Percentiles rank a stretch among this genome's conserved stretches.
phyloP scores from a whole-genome alignment of 2,888 invertebrate genomes.

The Limnephilus auricula region DNA sequence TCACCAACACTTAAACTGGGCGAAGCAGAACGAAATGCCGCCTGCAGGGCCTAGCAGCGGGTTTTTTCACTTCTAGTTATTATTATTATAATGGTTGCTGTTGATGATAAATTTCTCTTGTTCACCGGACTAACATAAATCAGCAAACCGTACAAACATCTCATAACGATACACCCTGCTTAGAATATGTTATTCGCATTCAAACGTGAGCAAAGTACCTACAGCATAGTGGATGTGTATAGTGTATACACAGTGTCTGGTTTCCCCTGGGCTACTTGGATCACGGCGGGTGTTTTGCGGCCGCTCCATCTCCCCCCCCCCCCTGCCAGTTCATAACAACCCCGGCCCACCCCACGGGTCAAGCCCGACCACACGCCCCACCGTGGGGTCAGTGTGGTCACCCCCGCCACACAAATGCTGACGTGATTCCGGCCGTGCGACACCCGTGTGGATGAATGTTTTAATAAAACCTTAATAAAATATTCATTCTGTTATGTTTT shows the following conservation, averaged over 20 bases:
- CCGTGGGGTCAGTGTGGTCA: conserved; percentile 28
- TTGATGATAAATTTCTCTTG: not conserved
- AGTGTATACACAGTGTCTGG: not conserved
- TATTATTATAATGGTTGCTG: not conserved
- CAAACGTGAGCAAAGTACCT: not conserved
- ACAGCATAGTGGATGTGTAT: not conserved
- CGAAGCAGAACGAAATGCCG: too few species aligned
- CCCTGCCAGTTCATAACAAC: conserved; percentile 12
- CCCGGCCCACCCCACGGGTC: conserved; percentile 19
- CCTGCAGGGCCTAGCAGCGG: too few species aligned
- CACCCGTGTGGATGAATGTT: not conserved
- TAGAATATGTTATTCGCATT: not conserved
- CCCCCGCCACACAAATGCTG: conserved; percentile 26
- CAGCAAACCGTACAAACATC: not conserved
- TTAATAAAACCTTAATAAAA: not conserved
- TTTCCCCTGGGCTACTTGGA: conserved; percentile 4
- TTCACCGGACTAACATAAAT: not conserved
- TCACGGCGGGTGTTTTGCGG: conserved; percentile 45
- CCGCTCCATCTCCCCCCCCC: not conserved
- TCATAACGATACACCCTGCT: not conserved
- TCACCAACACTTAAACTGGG: too few species aligned
- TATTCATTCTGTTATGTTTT: not conserved
- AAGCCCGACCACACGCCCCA: conserved; percentile 13
- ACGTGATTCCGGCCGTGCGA: conserved; percentile 37
- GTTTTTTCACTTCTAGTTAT: too few species aligned